Conservation (phyloP, 2,888 invertebrate genomes). For the Drosophila melanosoma region DNA sequence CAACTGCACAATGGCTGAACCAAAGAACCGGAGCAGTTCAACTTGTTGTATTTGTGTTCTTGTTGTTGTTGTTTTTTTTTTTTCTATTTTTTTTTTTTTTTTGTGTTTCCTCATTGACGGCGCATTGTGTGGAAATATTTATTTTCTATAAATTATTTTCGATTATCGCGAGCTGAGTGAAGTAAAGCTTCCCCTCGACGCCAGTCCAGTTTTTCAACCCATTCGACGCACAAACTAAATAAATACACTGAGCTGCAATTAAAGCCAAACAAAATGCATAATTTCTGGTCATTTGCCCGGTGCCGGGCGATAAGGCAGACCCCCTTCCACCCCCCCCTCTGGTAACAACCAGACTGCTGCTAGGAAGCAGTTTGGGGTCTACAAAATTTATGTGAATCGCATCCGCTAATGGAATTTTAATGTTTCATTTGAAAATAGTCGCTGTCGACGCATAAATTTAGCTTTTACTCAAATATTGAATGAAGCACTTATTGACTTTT, state of each 20-base stretch:
- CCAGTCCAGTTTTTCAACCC: neutral
- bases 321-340: neutral
- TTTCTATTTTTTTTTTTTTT: neutral
- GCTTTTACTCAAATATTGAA: slow-evolving; percentile 60
- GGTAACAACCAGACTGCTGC: neutral
- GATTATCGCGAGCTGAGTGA: slow-evolving; percentile 63
- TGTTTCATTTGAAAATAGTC: slow-evolving; percentile 75
- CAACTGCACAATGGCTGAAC: slow-evolving; percentile 55
- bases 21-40: slow-evolving; percentile 26
- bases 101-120: slow-evolving; percentile 56
- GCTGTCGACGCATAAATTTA: slow-evolving; percentile 57
- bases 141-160: slow-evolving; percentile 80
- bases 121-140: slow-evolving; percentile 74
- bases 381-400: slow-evolving; percentile 64
- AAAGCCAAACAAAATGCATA: slow-evolving; percentile 75
- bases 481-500: slow-evolving; percentile 18
- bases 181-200: neutral
- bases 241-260: slow-evolving; percentile 68
- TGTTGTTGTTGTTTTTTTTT: slow-evolving; percentile 17
- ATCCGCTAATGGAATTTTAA: slow-evolving; percentile 80
- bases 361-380: slow-evolving; percentile 13
- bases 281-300: slow-evolving; percentile 66
- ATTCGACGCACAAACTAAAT: slow-evolving; percentile 34
- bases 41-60: slow-evolving; percentile 33
- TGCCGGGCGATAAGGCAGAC: slow-evolving; percentile 45